Evolutionary conservation across 2,888 invertebrate species (phyloP).

Genomic region (Drosophila leonis): DNA sequence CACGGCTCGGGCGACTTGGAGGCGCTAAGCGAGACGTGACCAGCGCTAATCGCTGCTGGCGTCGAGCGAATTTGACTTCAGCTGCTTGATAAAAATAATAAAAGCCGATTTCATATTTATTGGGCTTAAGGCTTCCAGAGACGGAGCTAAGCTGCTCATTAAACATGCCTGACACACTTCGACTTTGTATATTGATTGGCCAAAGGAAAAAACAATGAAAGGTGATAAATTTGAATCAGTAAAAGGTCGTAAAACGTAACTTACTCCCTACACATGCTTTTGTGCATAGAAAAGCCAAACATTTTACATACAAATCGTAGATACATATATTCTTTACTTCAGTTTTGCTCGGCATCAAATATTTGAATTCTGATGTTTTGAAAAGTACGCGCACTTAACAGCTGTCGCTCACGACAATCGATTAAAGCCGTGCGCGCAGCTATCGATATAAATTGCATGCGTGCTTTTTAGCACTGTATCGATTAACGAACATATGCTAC

Average conservation of each 20-base stretch:
- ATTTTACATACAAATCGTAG: neutral
- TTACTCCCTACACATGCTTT: too few species aligned
- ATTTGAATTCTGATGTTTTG: conserved; percentile 6
- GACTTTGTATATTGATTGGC: conserved; percentile 27
- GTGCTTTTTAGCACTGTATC: conserved; percentile 1
- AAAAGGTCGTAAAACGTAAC: neutral
- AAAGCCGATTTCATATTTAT: conserved; percentile 61
- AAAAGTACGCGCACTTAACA: conserved; percentile 22
- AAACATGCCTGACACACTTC: conserved; percentile 64
- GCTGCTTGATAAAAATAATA: conserved; percentile 43
- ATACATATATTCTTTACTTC: neutral
- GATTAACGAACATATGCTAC: neutral
- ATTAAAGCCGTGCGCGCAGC: neutral
- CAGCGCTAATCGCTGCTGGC: conserved; percentile 38
- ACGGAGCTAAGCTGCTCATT: conserved; percentile 54
- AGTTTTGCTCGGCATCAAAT: neutral
- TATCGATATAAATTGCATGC: conserved; percentile 33
- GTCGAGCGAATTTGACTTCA: conserved; percentile 8
- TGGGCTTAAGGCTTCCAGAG: neutral
- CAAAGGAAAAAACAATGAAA: conserved; percentile 26
- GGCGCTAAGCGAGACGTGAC: conserved; percentile 47
- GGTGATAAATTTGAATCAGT: conserved; percentile 44
- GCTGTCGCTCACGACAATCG: neutral
- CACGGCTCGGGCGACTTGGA: conserved; percentile 13
- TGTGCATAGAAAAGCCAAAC: neutral